Base-by-base conservation (phyloP, 2,797 vertebrate genomes). In the Rhynchonycteris naso region DNA sequence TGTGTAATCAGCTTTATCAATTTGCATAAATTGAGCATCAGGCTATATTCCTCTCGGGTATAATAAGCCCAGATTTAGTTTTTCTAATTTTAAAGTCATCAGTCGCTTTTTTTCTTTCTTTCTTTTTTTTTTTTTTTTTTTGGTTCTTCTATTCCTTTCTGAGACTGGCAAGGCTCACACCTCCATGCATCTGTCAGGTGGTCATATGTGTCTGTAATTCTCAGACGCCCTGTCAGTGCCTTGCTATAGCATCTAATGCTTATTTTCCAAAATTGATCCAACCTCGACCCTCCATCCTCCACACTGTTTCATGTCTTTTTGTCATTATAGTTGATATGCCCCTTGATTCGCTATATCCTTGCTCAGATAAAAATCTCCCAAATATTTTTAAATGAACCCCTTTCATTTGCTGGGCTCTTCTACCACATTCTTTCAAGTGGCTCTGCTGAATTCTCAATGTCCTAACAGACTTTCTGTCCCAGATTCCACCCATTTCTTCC, bases 1-100 rank as follows among this genome's bases (percentile, higher is more conserved):
- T 97, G 95, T 96, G 94, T 97, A 97, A 97, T 97, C 97, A 97
- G 96, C 97, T 97, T 97, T 97, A 97, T 97, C 97, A 97, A 97
- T 97, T 97, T 97, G 97, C 97, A 97, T 97, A 97, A 97, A 97
- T 97, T 97, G 96, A 96, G 86, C 96, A 96, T 97, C 96, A 97
- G 97, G 97, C 97, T 97, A 95, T 97, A 97, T 97, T 97, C 97
- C 97, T 97, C 97, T 96, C 92, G 97, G 97, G 97, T 90, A 97
- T 97, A 97, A 97, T 97, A 97, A 97, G 97, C 94, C 96, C 96
- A 97, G 95, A 97, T 97, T 97, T 97, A 97, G 96, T 97, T 97
- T 97, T 97, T 97, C 97, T 97, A 97, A 97, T 97, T 97, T 97
- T 97, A 97, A 97, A 97, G 80, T 97, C 96, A 95, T 97, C 95